Evolutionary conservation across 1,140 invertebrate genomes (phyloP), one percentile per base, ranked within the genome.

Genomic region (Nylanderia fulva): DNA sequence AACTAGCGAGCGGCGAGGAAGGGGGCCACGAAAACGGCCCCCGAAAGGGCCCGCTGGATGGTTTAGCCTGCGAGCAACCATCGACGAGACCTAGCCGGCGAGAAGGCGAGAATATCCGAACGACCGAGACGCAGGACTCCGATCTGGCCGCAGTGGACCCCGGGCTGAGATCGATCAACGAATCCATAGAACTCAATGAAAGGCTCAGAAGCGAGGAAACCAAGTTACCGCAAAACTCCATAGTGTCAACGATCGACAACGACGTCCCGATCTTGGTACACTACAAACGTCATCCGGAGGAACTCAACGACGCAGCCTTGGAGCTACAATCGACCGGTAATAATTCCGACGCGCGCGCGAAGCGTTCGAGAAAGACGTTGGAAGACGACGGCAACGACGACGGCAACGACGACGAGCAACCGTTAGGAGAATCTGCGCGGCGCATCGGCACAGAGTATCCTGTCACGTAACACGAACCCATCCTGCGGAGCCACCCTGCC

Each of bases 11-110:
- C 45, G 15, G 36, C 66, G 83, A 85, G 45, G 61, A 64, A 68
- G 92, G 92, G 92, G 92, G 91, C 90, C 91, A 87, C 77, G 80
- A 45, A 48, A 61, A 91, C 84, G 92, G 91, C 90, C 91, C 91
- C 92, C 92, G 71, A 88, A 89, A 88, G 90, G 91, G 89, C 88
- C 90, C 83, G 84, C 79, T 89, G 85, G 88, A 91, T 92, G 90
- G 89, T 90, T 77, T 88, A 87, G 83, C 69, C 80, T 33, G 52
- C 52, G 86, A 88, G 84, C 75, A 58, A 74, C 68, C 86, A 83
- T 84, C 84, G 39, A 66, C 84, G 33, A 58, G 64, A 60, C 36
- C 66, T 33, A 77, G 15, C 61, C 48, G 24, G 39, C 27, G 6
- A 72, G 66, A 66, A 18, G 27, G 29, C 61, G 88, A 58, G 8